phyloP scores from a whole-genome alignment of 1,140 invertebrate species.

The Paramacrobiotus metropolitanus region DNA sequence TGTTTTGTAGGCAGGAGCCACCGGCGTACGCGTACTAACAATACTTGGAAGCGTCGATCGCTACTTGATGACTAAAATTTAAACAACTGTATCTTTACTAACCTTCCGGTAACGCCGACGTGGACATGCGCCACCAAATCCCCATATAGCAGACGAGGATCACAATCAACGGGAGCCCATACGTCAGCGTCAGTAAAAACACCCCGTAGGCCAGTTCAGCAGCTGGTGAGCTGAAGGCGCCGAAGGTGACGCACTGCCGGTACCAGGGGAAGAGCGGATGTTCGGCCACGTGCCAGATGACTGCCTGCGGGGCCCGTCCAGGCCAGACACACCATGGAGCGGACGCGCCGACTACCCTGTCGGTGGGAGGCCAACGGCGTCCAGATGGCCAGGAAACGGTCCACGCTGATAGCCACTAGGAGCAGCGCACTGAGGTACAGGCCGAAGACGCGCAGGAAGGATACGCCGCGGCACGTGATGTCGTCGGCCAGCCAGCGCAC shows the following conservation, averaged over 20 bases:
- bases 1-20: too few relatives aligned
- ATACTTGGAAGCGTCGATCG: too few relatives aligned
- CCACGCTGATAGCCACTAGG: neutral
- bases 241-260: neutral
- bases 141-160: neutral
- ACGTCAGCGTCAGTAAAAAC: neutral
- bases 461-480: neutral
- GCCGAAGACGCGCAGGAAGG: neutral
- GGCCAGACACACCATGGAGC: neutral
- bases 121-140: too few relatives aligned
- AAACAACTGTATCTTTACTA: too few relatives aligned
- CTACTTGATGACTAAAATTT: too few relatives aligned
- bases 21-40: too few relatives aligned
- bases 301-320: neutral
- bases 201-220: neutral
- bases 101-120: too few relatives aligned
- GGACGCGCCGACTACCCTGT: neutral
- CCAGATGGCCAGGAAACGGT: constrained; percentile 4
- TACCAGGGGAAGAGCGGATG: neutral
- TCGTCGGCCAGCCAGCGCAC: neutral
- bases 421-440: neutral
- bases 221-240: neutral
- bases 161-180: neutral
- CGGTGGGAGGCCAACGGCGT: neutral
- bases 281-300: neutral